A percentile compares a stretch with the other conserved stretches of the same genome.
These are phyloP conservation scores for Nymphalis polychloros DNA, from an alignment of 2,888 invertebrate species.

Conservation along the genomic window DNA sequence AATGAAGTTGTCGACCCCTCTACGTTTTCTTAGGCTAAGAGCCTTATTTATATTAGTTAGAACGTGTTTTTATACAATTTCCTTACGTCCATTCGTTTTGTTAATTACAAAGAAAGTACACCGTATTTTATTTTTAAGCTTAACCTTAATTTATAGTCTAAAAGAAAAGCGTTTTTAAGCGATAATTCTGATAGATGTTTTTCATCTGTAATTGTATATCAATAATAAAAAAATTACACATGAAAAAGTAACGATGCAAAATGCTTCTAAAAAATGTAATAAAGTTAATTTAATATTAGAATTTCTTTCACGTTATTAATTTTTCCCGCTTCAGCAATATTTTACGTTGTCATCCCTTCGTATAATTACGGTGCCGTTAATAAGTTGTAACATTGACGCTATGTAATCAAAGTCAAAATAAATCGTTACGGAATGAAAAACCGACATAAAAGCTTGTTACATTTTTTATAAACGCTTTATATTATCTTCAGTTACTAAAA, in stretches of 20 bases:
- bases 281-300: constrained; percentile 28
- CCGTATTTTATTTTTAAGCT: background rate
- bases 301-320: constrained; percentile 49
- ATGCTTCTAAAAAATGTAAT: constrained; percentile 12
- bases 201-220: background rate
- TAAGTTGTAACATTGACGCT: constrained; percentile 70
- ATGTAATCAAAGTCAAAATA: constrained; percentile 77
- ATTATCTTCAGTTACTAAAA: too few relatives aligned
- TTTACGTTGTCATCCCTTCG: constrained; percentile 64
- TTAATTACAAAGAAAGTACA: constrained; percentile 22
- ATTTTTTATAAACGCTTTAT: constrained; percentile 43
- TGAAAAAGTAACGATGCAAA: background rate
- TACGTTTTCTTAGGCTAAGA: constrained; percentile 73
- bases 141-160: background rate
- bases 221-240: background rate
- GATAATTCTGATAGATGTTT: background rate
- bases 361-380: constrained; percentile 74
- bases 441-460: constrained; percentile 73
- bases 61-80: constrained; percentile 59
- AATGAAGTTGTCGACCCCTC: constrained; percentile 71
- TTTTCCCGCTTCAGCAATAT: constrained; percentile 55
- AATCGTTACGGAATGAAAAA: constrained; percentile 74
- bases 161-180: background rate
- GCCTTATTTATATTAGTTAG: constrained; percentile 77
- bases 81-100: constrained; percentile 26